These are phyloP conservation scores for Drosophila quinaria DNA, from an alignment of 2,888 invertebrate genomes.

Conservation along the genomic window DNA sequence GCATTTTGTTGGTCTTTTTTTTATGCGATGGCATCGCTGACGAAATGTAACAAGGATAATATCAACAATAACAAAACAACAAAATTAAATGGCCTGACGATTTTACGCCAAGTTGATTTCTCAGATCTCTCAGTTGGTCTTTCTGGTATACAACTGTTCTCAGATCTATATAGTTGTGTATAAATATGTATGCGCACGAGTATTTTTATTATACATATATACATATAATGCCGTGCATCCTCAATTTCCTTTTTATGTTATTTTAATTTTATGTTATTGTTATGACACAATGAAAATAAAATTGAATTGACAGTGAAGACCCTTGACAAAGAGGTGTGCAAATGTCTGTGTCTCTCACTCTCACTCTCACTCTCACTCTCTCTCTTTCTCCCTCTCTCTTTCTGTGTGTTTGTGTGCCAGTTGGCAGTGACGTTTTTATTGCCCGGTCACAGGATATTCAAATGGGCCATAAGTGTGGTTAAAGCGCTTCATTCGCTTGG, in stretches of 20 bases:
- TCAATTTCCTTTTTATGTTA: slow-evolving; percentile 86
- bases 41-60: slow-evolving; percentile 73
- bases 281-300: slow-evolving; percentile 86
- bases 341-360: neutral
- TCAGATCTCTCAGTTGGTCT: slow-evolving; percentile 44
- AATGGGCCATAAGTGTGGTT: slow-evolving; percentile 81
- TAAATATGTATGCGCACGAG: neutral
- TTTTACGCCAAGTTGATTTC: slow-evolving; percentile 84
- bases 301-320: slow-evolving; percentile 86
- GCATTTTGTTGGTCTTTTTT: slow-evolving; percentile 48
- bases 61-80: slow-evolving; percentile 55
- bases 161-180: slow-evolving; percentile 1
- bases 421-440: slow-evolving; percentile 84
- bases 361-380: neutral
- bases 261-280: slow-evolving; percentile 86
- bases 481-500: slow-evolving; percentile 77
- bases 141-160: neutral
- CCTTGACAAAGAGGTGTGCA: slow-evolving; percentile 31
- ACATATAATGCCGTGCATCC: slow-evolving; percentile 69
- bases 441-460: slow-evolving; percentile 82
- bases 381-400: neutral
- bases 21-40: slow-evolving; percentile 18
- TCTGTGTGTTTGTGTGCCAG: slow-evolving; percentile 57
- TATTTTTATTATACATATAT: neutral
- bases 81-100: slow-evolving; percentile 62